These are phyloP conservation scores for Hucho hucho DNA, from an alignment of 2,113 vertebrate species.

Conservation along the genomic window DNA sequence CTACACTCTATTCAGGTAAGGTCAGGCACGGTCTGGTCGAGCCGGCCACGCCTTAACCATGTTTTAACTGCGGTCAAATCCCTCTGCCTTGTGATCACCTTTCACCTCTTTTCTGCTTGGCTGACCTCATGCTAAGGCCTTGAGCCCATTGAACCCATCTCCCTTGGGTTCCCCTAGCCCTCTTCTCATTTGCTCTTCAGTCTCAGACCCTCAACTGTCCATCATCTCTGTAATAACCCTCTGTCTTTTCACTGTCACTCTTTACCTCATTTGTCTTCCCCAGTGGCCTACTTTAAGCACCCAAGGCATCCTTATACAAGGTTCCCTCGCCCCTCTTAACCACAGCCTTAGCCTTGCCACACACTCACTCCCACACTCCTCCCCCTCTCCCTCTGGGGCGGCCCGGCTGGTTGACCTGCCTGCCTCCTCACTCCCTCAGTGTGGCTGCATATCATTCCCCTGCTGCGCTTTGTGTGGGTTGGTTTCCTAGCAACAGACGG, in stretches of 20 bases:
- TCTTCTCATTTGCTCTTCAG: background rate
- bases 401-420: slow-evolving; percentile 46
- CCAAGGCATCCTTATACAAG: slow-evolving; percentile 4
- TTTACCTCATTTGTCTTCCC: slow-evolving; percentile 21
- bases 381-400: background rate
- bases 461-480: slow-evolving; percentile 67
- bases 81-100: background rate
- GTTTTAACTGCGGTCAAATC: background rate
- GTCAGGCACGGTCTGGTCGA: slow-evolving; percentile 7
- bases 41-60: slow-evolving; percentile 10
- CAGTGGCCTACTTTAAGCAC: background rate
- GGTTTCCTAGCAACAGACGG: slow-evolving; percentile 67
- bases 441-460: slow-evolving; percentile 72
- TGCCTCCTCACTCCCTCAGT: slow-evolving; percentile 58
- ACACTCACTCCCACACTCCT: background rate
- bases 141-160: background rate
- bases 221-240: background rate
- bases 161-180: background rate
- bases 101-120: background rate
- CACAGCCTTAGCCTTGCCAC: slow-evolving; percentile 11
- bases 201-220: background rate
- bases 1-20: slow-evolving; percentile 48
- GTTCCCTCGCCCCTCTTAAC: background rate
- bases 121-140: background rate
- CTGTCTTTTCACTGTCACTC: background rate